Evolutionary conservation across 2,888 invertebrate species (phyloP).

Genomic region (Andrena marginata): DNA sequence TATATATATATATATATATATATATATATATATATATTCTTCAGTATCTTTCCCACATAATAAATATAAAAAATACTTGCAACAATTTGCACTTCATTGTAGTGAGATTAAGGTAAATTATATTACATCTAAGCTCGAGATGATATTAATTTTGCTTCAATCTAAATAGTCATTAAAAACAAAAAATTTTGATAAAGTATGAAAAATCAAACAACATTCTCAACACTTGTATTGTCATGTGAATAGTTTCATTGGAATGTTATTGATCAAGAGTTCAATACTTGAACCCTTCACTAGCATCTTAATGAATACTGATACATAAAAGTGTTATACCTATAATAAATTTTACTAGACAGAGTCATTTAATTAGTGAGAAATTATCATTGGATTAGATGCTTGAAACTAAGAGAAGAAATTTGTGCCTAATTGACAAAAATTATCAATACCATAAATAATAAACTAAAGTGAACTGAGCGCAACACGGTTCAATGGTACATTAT

Average conservation of each 20-base stretch:
- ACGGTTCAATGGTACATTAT: constrained; percentile 75
- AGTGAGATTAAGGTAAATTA: constrained; percentile 39
- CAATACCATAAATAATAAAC: constrained; percentile 12
- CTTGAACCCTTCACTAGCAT: constrained; percentile 16
- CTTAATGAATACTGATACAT: constrained; percentile 28
- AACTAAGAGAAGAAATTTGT: constrained; percentile 34
- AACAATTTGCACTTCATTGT: constrained; percentile 32
- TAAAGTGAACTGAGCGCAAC: constrained; percentile 75
- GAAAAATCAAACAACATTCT: constrained; percentile 1
- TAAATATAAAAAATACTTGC: constrained; percentile 54
- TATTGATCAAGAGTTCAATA: constrained; percentile 22
- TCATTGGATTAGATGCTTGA: neutral
- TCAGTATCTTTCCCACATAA: constrained; percentile 30
- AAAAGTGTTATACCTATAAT: constrained; percentile 10
- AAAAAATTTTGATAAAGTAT: constrained; percentile 1
- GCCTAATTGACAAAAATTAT: constrained; percentile 10
- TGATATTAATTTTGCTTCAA: constrained; percentile 22
- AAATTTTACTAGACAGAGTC: constrained; percentile 4
- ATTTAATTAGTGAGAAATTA: neutral
- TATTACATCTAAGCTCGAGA: constrained; percentile 16
- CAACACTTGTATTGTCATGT: constrained; percentile 47
- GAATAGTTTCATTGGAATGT: constrained; percentile 49
- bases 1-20: constrained; percentile 21
- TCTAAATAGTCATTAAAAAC: neutral
- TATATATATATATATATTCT: neutral